Evolutionary conservation across 2,113 vertebrate species (phyloP).

Genomic region (Anolis sagrei): DNA sequence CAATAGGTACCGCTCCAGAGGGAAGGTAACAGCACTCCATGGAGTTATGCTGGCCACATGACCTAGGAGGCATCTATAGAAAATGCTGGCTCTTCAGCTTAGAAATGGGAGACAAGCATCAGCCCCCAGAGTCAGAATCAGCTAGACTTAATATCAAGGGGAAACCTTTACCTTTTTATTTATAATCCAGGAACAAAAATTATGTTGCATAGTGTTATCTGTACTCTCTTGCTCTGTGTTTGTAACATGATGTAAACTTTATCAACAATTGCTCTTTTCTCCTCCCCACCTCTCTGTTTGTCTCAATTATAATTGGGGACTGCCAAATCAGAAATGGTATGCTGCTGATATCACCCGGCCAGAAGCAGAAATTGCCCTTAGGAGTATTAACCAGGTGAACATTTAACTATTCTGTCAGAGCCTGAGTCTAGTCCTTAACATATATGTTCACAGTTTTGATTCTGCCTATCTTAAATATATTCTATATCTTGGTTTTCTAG

Average conservation of each 20-base stretch:
- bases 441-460: not conserved
- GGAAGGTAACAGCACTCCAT: no score
- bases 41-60: no score
- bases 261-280: not conserved
- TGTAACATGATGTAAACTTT: not conserved
- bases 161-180: no score
- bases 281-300: not conserved
- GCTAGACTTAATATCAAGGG: no score
- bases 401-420: not conserved
- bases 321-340: slow-evolving; percentile 85
- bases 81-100: no score
- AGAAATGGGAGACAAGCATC: no score
- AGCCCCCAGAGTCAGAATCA: no score
- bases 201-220: not conserved
- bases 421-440: not conserved
- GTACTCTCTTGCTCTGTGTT: not conserved
- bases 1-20: no score
- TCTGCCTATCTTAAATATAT: slow-evolving; percentile 19
- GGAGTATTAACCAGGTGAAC: slow-evolving; percentile 85
- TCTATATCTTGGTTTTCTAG: slow-evolving; percentile 69
- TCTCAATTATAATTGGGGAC: slow-evolving; percentile 52
- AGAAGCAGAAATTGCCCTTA: slow-evolving; percentile 88
- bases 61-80: no score
- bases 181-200: not conserved
- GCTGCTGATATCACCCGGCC: slow-evolving; percentile 82